Base-by-base conservation (phyloP, 2,113 vertebrate genomes). In the Eurypyga helias region DNA sequence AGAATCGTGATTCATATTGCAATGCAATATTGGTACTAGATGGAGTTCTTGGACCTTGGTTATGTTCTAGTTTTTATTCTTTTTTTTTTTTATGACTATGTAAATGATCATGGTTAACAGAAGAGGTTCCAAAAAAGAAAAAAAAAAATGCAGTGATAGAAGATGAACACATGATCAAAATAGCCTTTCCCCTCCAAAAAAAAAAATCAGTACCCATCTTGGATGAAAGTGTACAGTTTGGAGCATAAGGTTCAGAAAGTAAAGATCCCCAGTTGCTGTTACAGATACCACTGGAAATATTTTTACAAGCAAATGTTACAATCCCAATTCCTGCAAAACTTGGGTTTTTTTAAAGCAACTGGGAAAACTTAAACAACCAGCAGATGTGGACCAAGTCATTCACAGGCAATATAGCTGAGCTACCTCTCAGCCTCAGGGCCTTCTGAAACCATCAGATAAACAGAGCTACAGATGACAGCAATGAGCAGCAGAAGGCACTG, bases 281-380 rank as follows among this genome's bases (percentile, higher is more conserved):
- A 71, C 4, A 13, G 70, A 67, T 58, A 90, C 62, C 78, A 87
- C 11, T 61, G 72, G 65, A 89, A 96, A 95, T 92, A 95, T 84
- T 88, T 89, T 69, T 43, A 79, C 55, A 96, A 78, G 95, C 79
- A 97, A 96, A 87, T 72, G 55, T 94, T 97, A 86, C 77, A 81
- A 66, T 87, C 62, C 64, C 70, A 92, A 94, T 95, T 83, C 93
- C 48, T 91, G 29, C 46, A 94, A 93, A 87, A 83, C 14, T 2
- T 65, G 73, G 41, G 41, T 9, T 9, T 9, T 41, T 41, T 41
- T 41, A 54, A 67, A 21, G 3, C n/a, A 92, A 57, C 46, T 61
- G 7, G 24, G 55, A 87, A 96, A 91, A 90, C 25, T 81, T 83
- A 87, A 94, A 70, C n/a, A 36, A 43, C 55, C 41, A 84, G 33